phyloP scores from a whole-genome alignment of 2,113 vertebrate genomes.

The Sisor rabdophorus region DNA sequence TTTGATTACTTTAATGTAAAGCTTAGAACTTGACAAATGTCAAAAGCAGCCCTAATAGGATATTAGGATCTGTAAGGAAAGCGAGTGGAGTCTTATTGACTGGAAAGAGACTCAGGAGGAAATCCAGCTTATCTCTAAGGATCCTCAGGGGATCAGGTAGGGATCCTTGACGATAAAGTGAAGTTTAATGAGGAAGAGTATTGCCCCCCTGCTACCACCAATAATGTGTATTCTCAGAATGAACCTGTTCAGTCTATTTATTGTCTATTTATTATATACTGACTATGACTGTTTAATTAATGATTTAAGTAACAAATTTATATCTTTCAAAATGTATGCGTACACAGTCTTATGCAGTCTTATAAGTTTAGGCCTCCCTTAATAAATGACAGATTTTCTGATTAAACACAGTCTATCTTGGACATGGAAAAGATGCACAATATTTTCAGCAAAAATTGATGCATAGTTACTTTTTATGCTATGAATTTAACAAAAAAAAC shows the following conservation, averaged over 20 bases:
- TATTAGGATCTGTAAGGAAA: constrained; percentile 13
- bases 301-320: background rate
- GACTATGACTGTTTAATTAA: background rate
- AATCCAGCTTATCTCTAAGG: constrained; percentile 1
- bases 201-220: background rate
- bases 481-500: too few species aligned
- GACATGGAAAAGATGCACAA: too few species aligned
- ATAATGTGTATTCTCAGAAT: background rate
- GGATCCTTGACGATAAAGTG: background rate
- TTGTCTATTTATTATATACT: too few species aligned
- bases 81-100: constrained; percentile 12
- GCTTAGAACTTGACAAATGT: background rate
- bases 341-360: too few species aligned
- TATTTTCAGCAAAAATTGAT: too few species aligned
- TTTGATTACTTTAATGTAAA: background rate
- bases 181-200: background rate
- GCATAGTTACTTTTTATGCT: too few species aligned
- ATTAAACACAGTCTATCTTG: too few species aligned
- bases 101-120: constrained; percentile 9
- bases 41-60: background rate
- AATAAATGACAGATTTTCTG: too few species aligned
- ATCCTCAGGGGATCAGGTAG: background rate
- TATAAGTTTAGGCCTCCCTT: too few species aligned
- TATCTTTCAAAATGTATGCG: too few species aligned
- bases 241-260: background rate